These are phyloP conservation scores for Pristis pectinata DNA, from an alignment of 2,797 vertebrate species.

Conservation along the genomic window DNA sequence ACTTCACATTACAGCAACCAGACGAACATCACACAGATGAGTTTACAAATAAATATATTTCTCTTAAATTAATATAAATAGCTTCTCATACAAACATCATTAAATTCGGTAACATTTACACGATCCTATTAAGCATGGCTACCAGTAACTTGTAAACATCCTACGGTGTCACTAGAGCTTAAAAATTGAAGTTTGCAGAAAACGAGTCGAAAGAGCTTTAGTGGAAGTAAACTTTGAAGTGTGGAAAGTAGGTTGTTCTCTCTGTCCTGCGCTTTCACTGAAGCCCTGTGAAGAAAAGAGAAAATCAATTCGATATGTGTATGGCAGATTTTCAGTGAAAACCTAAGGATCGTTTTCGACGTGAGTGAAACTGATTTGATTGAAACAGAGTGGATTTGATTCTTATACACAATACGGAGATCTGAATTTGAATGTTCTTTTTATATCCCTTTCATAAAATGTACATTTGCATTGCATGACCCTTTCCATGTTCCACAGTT, in stretches of 20 bases:
- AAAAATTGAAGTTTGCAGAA: neutral
- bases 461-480: neutral
- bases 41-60: constrained; percentile 34
- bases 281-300: neutral
- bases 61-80: constrained; percentile 39
- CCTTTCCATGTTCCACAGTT: too few relatives aligned
- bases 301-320: neutral
- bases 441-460: neutral
- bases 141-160: neutral
- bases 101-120: neutral
- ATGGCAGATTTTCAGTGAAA: neutral
- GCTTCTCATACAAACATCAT: neutral
- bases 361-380: neutral
- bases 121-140: neutral
- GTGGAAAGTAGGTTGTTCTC: neutral
- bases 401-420: neutral
- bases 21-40: neutral
- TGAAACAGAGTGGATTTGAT: neutral
- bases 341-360: neutral
- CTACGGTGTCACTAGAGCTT: neutral
- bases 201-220: neutral
- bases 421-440: neutral
- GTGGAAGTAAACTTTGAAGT: neutral
- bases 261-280: neutral
- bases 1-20: neutral